Conservation (phyloP, 2,888 invertebrate species). For the Archips crataeganus region DNA sequence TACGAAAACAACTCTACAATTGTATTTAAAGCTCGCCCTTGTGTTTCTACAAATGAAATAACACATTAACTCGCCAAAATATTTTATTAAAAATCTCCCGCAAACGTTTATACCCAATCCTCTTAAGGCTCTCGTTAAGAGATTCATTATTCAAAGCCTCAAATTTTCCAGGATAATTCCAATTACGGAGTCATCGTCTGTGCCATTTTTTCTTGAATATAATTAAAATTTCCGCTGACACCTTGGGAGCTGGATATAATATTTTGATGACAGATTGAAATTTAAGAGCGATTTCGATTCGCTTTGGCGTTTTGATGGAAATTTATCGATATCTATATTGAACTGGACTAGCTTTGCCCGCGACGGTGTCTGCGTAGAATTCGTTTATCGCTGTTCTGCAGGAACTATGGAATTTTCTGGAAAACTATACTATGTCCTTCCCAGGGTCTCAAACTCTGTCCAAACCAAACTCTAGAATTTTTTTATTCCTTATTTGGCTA, state of each 20-base stretch:
- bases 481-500: too few relatives aligned
- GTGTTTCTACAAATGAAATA: constrained; percentile 7
- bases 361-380: too few relatives aligned
- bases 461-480: too few relatives aligned
- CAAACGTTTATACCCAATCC: constrained; percentile 54
- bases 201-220: constrained; percentile 60
- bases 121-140: constrained; percentile 60
- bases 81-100: constrained; percentile 26
- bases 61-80: constrained; percentile 2
- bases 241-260: constrained; percentile 62
- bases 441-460: too few relatives aligned
- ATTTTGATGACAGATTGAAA: constrained; percentile 56
- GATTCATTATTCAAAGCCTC: constrained; percentile 72
- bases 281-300: constrained; percentile 13
- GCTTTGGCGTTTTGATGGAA: not conserved
- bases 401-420: too few relatives aligned
- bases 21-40: not conserved
- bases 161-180: constrained; percentile 71
- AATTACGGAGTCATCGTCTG: constrained; percentile 65
- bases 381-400: too few relatives aligned
- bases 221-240: constrained; percentile 76
- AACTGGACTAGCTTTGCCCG: too few relatives aligned
- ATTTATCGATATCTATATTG: not conserved
- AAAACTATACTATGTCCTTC: too few relatives aligned
- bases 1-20: not conserved